Evolutionary conservation across 2,113 vertebrate genomes (phyloP).

Genomic region (Syrmaticus mikado): DNA sequence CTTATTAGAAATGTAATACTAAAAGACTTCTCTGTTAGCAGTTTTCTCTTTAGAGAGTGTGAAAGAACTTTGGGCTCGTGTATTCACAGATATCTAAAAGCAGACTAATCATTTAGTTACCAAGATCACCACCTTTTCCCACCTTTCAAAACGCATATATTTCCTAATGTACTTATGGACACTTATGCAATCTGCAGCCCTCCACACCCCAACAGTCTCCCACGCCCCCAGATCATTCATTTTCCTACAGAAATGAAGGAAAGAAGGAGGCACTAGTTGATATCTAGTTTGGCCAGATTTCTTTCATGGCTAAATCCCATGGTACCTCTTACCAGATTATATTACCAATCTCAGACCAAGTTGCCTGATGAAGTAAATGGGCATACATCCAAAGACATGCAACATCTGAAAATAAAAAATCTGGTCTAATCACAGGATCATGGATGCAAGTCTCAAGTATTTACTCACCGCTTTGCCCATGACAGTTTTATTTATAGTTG

Average conservation of each 20-base stretch:
- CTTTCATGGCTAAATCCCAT: neutral
- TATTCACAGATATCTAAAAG: neutral
- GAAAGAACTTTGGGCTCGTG: neutral
- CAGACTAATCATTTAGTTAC: neutral
- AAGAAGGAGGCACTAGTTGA: neutral
- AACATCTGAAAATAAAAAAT: neutral
- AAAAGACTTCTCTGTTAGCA: conserved; percentile 9
- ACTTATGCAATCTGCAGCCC: neutral
- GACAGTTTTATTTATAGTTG: neutral
- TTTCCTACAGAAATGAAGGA: neutral
- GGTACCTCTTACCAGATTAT: neutral
- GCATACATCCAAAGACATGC: neutral
- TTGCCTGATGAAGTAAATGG: neutral
- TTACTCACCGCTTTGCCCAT: neutral
- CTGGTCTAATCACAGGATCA: neutral
- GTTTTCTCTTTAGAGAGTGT: conserved; percentile 35
- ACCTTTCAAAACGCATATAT: neutral
- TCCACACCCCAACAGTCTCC: neutral
- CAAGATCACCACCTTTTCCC: neutral
- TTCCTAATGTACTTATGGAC: neutral
- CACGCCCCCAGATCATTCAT: neutral
- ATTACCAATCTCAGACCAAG: neutral
- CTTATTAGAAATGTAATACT: conserved; percentile 28
- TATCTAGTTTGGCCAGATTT: neutral
- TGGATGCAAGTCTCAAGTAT: neutral